These are phyloP conservation scores for Steinernema scapterisci DNA, from an alignment of 2,888 invertebrate genomes.

Conservation along the genomic window DNA sequence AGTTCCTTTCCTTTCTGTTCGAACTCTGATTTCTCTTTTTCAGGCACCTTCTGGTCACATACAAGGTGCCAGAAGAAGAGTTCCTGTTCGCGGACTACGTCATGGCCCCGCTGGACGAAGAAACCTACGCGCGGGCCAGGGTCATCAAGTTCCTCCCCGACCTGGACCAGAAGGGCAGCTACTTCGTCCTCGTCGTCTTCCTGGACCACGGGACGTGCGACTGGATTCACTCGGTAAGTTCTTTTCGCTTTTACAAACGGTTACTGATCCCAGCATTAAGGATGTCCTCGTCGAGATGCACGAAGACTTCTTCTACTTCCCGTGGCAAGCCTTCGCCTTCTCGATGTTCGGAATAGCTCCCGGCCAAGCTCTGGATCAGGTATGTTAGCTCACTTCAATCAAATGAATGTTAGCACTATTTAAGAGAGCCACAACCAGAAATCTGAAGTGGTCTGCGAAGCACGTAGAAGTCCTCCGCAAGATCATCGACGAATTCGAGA, in stretches of 20 bases:
- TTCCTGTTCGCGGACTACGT: not conserved
- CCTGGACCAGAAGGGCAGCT: not conserved
- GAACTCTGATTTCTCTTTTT: not conserved
- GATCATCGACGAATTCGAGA: not conserved
- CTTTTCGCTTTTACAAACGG: not conserved
- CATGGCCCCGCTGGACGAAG: conserved; percentile 8
- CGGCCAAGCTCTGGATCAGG: not conserved
- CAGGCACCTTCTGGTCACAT: not conserved
- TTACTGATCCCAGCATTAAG: not conserved
- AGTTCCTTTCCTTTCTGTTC: not conserved
- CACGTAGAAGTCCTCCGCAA: not conserved
- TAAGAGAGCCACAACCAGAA: no score
- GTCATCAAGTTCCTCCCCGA: not conserved
- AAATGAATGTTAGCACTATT: no score
- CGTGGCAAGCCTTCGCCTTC: conserved; percentile 19
- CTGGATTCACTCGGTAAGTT: not conserved
- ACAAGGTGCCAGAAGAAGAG: not conserved
- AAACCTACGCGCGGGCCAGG: conserved; percentile 2
- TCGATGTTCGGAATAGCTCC: not conserved
- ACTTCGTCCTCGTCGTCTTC: not conserved
- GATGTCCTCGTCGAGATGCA: not conserved
- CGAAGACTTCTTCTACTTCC: not conserved
- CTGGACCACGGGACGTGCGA: not conserved
- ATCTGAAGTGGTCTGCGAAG: not conserved
- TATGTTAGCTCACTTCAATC: no score